Conservation (phyloP, 2,113 vertebrate species). For the Hemiscyllium ocellatum region DNA sequence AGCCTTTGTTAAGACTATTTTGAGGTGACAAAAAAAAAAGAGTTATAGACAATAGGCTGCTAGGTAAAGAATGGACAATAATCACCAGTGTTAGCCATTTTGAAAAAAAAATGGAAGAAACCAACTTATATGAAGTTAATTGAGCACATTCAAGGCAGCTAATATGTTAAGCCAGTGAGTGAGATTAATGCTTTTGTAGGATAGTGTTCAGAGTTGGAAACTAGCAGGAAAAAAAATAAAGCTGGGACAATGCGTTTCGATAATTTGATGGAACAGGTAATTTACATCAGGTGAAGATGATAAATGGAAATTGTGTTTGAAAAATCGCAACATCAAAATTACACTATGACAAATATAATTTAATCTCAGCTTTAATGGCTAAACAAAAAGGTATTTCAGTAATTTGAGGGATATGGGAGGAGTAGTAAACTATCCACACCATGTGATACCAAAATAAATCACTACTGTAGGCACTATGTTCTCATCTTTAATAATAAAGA, state of each 20-base stretch:
- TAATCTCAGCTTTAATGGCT: neutral
- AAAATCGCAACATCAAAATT: neutral
- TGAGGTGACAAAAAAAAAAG: neutral
- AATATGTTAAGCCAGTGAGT: neutral
- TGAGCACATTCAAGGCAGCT: neutral
- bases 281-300: neutral
- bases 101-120: neutral
- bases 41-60: neutral
- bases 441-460: neutral
- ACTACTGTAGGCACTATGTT: neutral
- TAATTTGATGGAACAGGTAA: neutral
- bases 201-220: neutral
- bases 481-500: neutral
- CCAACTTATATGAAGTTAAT: neutral
- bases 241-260: neutral
- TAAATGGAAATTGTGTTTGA: neutral
- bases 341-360: neutral
- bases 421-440: neutral
- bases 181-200: neutral
- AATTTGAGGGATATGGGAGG: neutral
- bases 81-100: neutral
- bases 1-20: neutral
- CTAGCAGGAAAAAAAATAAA: neutral
- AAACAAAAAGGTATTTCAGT: neutral
- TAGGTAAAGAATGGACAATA: neutral